These are phyloP conservation scores for Nixonia krombeini DNA, from an alignment of 1,140 invertebrate genomes.

Conservation along the genomic window DNA sequence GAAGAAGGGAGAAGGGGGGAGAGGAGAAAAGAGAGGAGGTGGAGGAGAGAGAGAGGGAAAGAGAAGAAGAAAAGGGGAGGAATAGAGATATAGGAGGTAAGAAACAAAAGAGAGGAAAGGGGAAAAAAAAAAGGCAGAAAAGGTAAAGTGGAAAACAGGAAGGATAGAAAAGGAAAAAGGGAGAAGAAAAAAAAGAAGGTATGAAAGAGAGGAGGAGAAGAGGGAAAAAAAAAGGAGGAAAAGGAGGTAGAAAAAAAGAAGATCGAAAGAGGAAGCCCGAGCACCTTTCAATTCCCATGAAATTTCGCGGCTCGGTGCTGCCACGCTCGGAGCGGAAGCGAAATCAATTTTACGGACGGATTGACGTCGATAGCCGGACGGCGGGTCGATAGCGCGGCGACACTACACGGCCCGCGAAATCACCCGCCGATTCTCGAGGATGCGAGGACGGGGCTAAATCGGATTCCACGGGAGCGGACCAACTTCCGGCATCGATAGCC, in stretches of 20 bases:
- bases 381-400: constrained; percentile 24
- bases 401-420: constrained; percentile 31
- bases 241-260: constrained; percentile 16
- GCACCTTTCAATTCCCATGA: constrained; percentile 61
- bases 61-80: no score
- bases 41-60: constrained; percentile 32
- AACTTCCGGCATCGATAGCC: constrained; percentile 36
- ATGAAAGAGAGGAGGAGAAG: constrained; percentile 21
- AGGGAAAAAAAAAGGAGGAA: not conserved
- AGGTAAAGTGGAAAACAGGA: no score
- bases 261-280: constrained; percentile 40
- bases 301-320: constrained; percentile 61
- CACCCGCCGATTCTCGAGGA: constrained; percentile 28
- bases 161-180: no score
- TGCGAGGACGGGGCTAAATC: constrained; percentile 24
- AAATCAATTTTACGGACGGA: constrained; percentile 64
- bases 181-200: no score
- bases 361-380: constrained; percentile 53
- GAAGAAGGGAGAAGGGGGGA: constrained; percentile 24
- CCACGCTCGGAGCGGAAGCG: constrained; percentile 42
- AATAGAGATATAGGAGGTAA: not conserved
- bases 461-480: constrained; percentile 38
- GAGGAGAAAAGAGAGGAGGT: constrained; percentile 36
- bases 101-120: not conserved
- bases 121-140: not conserved